A percentile compares a stretch with the other conserved stretches of the same genome.
phyloP scores from a whole-genome alignment of 2,888 invertebrate species.

The Heliconius sara region DNA sequence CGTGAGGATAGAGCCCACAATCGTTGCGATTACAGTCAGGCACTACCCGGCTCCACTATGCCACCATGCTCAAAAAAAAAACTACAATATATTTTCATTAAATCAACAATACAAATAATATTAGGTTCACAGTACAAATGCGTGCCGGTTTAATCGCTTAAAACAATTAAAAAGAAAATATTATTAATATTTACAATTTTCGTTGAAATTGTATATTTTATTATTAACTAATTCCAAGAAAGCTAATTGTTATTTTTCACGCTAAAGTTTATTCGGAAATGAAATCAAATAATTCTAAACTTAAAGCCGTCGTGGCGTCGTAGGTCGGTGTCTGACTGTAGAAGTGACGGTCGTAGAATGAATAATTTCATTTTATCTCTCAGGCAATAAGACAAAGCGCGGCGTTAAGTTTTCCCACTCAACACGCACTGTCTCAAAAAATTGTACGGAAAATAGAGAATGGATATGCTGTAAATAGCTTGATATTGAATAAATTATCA shows the following conservation, averaged over 20 bases:
- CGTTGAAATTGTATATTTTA: not conserved
- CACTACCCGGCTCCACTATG: too few species aligned
- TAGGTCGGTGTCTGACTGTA: not conserved
- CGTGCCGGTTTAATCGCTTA: slow-evolving; percentile 3
- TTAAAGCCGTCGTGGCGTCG: not conserved
- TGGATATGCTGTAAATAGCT: not conserved
- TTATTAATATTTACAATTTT: slow-evolving; percentile 10
- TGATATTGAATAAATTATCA: too few species aligned
- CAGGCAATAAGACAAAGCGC: not conserved
- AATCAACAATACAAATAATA: not conserved
- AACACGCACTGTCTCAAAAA: not conserved
- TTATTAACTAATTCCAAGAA: not conserved
- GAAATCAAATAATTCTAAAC: not conserved
- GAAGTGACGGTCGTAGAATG: not conserved
- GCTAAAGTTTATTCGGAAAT: slow-evolving; percentile 7
- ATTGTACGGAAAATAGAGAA: not conserved
- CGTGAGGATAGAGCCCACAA: not conserved
- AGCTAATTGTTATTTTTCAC: slow-evolving; percentile 10
- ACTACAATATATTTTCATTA: not conserved
- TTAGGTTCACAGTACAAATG: not conserved
- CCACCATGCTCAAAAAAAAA: not conserved
- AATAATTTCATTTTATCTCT: not conserved
- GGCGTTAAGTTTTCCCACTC: not conserved
- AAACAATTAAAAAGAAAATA: slow-evolving; percentile 8
- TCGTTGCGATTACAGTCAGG: not conserved